Evolutionary conservation across 2,888 invertebrate genomes (phyloP), one percentile per base, ranked within the genome.

Genomic region (Mythimna lalbum): DNA sequence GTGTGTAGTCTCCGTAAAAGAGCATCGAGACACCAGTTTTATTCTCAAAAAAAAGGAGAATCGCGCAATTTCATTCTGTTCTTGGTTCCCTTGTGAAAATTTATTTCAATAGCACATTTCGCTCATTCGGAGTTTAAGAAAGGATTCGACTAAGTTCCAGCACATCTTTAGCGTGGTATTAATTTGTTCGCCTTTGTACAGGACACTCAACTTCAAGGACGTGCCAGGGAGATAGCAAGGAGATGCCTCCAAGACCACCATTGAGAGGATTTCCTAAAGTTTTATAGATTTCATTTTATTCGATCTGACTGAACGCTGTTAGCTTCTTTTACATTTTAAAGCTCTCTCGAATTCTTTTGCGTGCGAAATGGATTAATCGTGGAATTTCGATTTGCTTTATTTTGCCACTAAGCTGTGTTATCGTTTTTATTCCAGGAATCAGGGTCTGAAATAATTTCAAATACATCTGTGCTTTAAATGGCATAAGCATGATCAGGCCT

Each of bases 11-110:
- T 73, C 55, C 80, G 80, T 85, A 89, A 91, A 93, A 91, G 91
- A 92, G 88, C 92, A 91, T 81, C 87, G 88, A 89, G 88, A 93
- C 88, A 88, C 86, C 89, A 90, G 90, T 91, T 93, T 93, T 91
- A 90, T 90, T 89, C 82, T 85, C 78, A 80, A 86, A 90, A 89
- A 27, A 59, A 90, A 86, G 89, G 88, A 88, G 87, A 88, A 88
- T 85, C 87, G 85, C 87, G 88, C 89, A 89, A 89, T 90, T 91
- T 89, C 86, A 90, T 92, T 91, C 89, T 89, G 88, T 88, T 89
- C 86, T 87, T 86, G 83, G 87, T 90, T 89, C 89, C 86, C 89
- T 88, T 87, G 90, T 87, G 88, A 91, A 91, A 90, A 92, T 93
- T 90, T 90, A 90, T 91, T 91, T 93, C 90, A 91, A 91, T 89